Evolutionary conservation across 2,797 vertebrate genomes (phyloP).

Genomic region (Xenops minutus): DNA sequence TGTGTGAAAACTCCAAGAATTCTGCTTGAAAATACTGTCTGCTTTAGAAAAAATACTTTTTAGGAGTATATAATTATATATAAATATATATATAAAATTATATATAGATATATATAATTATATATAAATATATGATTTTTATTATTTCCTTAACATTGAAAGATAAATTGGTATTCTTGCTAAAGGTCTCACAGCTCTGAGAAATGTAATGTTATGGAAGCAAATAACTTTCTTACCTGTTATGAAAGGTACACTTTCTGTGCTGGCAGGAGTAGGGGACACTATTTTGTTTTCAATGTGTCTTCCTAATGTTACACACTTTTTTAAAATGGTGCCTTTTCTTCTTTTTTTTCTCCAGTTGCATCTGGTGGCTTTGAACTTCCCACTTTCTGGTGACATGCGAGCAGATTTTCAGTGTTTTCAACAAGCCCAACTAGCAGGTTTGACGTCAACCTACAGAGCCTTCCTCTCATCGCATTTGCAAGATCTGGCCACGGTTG

Average conservation of each 20-base stretch:
- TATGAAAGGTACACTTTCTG: neutral
- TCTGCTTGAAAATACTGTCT: neutral
- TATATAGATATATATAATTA: too few relatives aligned
- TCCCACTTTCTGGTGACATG: conserved; percentile 86
- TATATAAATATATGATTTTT: neutral
- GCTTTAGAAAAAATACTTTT: neutral
- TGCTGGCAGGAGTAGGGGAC: neutral
- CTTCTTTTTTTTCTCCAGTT: conserved; percentile 76
- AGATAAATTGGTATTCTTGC: neutral
- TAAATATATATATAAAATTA: neutral
- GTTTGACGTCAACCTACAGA: conserved; percentile 85
- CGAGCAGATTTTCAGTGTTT: conserved; percentile 88
- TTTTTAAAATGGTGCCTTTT: neutral
- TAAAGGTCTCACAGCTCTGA: neutral
- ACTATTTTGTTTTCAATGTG: neutral
- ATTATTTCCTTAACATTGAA: neutral
- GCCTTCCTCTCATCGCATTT: conserved; percentile 92
- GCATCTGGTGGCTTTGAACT: conserved; percentile 90
- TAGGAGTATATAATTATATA: neutral
- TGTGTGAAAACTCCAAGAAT: neutral
- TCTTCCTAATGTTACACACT: neutral
- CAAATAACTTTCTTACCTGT: neutral
- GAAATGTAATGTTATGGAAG: neutral
- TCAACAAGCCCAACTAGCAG: conserved; percentile 89
- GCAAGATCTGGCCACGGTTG: conserved; percentile 90